phyloP scores from a whole-genome alignment of 1,140 invertebrate genomes.

The Pomphorhynchus laevis region DNA sequence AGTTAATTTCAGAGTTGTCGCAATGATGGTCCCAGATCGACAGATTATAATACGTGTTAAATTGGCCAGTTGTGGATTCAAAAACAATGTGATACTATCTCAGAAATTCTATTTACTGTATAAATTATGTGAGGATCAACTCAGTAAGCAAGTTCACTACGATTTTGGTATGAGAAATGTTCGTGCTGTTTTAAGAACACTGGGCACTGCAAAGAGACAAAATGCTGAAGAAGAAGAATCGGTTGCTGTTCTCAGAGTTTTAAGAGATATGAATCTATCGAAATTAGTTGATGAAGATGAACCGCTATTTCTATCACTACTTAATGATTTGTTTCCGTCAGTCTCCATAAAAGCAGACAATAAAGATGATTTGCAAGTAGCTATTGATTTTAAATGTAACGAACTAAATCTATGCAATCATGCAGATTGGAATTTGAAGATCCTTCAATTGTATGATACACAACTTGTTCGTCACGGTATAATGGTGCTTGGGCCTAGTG shows the following conservation, averaged over 20 bases:
- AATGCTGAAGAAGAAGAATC: conserved; percentile 63
- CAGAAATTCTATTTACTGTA: conserved; percentile 19
- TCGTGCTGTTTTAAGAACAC: conserved; percentile 50
- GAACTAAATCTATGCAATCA: conserved; percentile 38
- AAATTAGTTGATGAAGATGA: conserved; percentile 82
- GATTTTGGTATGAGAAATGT: conserved; percentile 82
- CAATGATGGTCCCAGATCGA: conserved; percentile 20
- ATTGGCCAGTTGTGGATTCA: conserved; percentile 17
- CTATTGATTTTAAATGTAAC: conserved; percentile 15
- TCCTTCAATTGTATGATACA: conserved; percentile 22
- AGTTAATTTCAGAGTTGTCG: conserved; percentile 12
- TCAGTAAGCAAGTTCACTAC: conserved; percentile 31
- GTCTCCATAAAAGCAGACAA: conserved; percentile 53
- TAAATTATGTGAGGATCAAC: conserved; percentile 19
- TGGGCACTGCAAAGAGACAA: conserved; percentile 53
- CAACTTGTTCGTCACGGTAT: conserved; percentile 21
- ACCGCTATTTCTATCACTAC: conserved; percentile 62
- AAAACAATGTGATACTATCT: conserved; percentile 17
- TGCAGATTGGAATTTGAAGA: conserved; percentile 44
- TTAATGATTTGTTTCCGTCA: conserved; percentile 73
- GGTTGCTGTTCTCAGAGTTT: conserved; percentile 73
- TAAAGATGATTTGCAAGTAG: conserved; percentile 31
- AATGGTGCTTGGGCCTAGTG: conserved; percentile 22
- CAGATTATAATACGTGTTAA: conserved; percentile 20
- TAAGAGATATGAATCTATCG: conserved; percentile 86